Conservation (phyloP, 1,140 invertebrate species). For the Delia radicum region DNA sequence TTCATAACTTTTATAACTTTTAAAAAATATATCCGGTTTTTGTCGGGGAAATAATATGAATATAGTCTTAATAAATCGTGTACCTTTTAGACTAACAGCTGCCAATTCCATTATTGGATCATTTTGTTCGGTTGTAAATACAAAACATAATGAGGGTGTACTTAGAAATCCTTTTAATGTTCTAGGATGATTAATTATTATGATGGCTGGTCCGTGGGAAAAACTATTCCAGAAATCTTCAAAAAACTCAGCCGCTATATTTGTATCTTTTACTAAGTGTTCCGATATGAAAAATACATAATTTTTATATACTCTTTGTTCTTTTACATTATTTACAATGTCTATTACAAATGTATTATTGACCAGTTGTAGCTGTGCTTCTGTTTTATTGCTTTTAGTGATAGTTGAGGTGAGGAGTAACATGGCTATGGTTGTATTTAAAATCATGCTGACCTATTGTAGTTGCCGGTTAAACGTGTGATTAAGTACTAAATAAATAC, state of each 20-base stretch:
- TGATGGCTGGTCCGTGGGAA: constrained; percentile 34
- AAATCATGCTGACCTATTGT: background rate
- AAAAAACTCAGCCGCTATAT: constrained; percentile 33
- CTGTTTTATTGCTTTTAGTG: background rate
- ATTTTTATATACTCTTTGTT: constrained; percentile 38
- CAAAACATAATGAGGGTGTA: constrained; percentile 41
- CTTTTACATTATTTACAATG: constrained; percentile 32
- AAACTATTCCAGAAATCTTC: constrained; percentile 35
- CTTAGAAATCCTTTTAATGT: constrained; percentile 32
- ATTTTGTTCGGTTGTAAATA: constrained; percentile 35
- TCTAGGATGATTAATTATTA: constrained; percentile 27
- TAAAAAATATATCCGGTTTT: too few species aligned
- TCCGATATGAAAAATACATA: constrained; percentile 45
- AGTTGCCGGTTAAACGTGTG: too few species aligned
- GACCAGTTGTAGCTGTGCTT: background rate
- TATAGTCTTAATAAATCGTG: constrained; percentile 40
- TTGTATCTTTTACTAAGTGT: constrained; percentile 30
- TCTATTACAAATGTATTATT: constrained; percentile 39
- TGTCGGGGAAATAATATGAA: constrained; percentile 43
- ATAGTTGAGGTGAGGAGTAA: background rate
- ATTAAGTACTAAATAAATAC: too few species aligned
- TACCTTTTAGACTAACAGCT: constrained; percentile 28
- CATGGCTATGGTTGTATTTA: too few species aligned
- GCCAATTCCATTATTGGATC: constrained; percentile 49
- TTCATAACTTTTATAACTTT: constrained; percentile 29